Conservation (phyloP, 2,888 invertebrate genomes). For the Drosophila prostipennis region DNA sequence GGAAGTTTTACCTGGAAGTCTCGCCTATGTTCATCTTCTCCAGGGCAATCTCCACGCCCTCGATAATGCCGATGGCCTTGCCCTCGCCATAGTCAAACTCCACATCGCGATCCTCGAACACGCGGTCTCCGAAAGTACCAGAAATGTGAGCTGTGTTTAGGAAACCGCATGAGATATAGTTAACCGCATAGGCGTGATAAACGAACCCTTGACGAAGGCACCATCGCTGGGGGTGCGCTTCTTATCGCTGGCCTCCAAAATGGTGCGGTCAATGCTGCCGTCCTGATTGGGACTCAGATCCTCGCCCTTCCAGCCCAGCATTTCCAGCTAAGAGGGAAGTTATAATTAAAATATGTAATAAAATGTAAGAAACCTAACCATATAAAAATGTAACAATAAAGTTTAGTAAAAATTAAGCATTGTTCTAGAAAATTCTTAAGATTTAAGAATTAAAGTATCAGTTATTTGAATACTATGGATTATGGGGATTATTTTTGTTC, state of each 20-base stretch:
- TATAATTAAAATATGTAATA: background rate
- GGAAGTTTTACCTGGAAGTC: slow-evolving; percentile 85
- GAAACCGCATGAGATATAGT: slow-evolving; percentile 6
- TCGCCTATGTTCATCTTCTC: slow-evolving; percentile 93
- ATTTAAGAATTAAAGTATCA: too few relatives aligned
- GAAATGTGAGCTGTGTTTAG: slow-evolving; percentile 70
- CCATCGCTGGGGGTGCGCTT: slow-evolving; percentile 92
- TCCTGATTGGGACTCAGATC: slow-evolving; percentile 94
- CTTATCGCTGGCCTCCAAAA: slow-evolving; percentile 89
- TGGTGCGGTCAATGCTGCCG: slow-evolving; percentile 91
- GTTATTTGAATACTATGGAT: too few relatives aligned
- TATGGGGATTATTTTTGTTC: too few relatives aligned
- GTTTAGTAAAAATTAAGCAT: too few relatives aligned
- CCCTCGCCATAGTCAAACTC: slow-evolving; percentile 95
- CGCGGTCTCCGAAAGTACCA: slow-evolving; percentile 70
- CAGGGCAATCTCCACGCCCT: slow-evolving; percentile 93
- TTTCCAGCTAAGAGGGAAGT: slow-evolving; percentile 89
- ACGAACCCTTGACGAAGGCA: slow-evolving; percentile 91
- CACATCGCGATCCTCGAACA: slow-evolving; percentile 90
- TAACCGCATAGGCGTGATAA: slow-evolving; percentile 31
- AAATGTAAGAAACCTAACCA: too few relatives aligned
- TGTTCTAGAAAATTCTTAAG: too few relatives aligned
- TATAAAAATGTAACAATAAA: too few relatives aligned
- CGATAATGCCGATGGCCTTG: slow-evolving; percentile 89
- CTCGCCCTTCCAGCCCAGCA: slow-evolving; percentile 94